Conservation (phyloP, 2,888 invertebrate species). For the Brachycybe producta region DNA sequence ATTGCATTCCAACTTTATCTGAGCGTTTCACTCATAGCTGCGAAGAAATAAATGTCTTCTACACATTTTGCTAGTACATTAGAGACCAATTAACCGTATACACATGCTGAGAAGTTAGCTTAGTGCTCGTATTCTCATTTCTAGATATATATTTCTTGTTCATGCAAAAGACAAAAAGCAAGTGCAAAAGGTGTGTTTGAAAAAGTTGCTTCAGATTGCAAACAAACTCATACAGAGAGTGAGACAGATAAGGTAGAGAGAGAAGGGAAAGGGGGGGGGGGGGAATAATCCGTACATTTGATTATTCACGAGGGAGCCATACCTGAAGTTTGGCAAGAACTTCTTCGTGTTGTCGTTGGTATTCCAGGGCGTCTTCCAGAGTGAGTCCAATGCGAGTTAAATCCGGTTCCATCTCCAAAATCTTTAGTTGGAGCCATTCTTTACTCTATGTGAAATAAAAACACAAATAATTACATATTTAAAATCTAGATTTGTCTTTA, state of each 20-base stretch:
- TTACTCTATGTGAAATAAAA: constrained; percentile 50
- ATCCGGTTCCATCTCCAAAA: constrained; percentile 71
- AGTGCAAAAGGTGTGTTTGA: too few relatives aligned
- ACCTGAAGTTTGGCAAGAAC: constrained; percentile 71
- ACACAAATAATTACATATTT: not conserved
- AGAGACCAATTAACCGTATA: too few relatives aligned
- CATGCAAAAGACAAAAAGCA: too few relatives aligned
- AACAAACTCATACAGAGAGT: too few relatives aligned
- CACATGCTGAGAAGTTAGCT: too few relatives aligned
- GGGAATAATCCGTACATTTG: not conserved
- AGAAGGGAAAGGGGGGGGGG: not conserved
- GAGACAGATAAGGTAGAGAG: not conserved
- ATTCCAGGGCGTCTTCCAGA: constrained; percentile 57
- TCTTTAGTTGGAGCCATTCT: constrained; percentile 67
- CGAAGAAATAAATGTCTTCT: too few relatives aligned
- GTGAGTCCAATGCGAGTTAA: constrained; percentile 64
- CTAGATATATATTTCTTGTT: too few relatives aligned
- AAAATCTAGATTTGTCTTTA: not conserved
- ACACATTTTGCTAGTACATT: too few relatives aligned
- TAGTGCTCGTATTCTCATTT: too few relatives aligned
- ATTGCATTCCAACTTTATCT: too few relatives aligned
- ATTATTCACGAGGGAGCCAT: constrained; percentile 24
- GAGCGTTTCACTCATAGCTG: too few relatives aligned
- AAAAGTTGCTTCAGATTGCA: too few relatives aligned
- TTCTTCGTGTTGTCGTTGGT: constrained; percentile 67